Evolutionary conservation across 2,113 vertebrate genomes (phyloP).

Genomic region (Panthera leo): DNA sequence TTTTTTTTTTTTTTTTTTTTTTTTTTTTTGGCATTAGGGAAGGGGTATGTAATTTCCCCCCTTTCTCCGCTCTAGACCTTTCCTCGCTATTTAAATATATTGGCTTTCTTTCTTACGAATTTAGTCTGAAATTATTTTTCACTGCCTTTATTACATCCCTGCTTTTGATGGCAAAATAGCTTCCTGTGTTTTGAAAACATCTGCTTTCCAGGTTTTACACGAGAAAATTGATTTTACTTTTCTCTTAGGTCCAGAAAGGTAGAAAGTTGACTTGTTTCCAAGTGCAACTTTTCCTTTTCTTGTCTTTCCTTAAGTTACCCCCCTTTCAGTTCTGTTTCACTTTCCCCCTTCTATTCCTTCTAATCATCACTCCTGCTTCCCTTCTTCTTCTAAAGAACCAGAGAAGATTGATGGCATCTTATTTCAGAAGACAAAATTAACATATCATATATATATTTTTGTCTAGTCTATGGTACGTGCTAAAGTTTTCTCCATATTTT

Average conservation of each 20-base stretch:
- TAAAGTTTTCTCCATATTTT: slow-evolving; percentile 71
- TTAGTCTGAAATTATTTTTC: slow-evolving; percentile 80
- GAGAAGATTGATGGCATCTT: slow-evolving; percentile 63
- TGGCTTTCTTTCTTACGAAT: slow-evolving; percentile 71
- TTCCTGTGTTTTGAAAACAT: slow-evolving; percentile 82
- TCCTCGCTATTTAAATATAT: slow-evolving; percentile 73
- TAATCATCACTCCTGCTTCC: slow-evolving; percentile 49
- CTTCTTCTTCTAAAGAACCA: slow-evolving; percentile 48
- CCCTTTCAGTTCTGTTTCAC: slow-evolving; percentile 64
- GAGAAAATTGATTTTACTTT: slow-evolving; percentile 79
- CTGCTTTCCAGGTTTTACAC: slow-evolving; percentile 79
- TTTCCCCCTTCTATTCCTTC: slow-evolving; percentile 68
- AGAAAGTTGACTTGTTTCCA: slow-evolving; percentile 80
- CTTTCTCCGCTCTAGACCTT: slow-evolving; percentile 66
- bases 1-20: not conserved
- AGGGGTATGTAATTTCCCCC: slow-evolving; percentile 66
- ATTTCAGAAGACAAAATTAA: slow-evolving; percentile 73
- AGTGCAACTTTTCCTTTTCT: slow-evolving; percentile 81
- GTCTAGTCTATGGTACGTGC: slow-evolving; percentile 60
- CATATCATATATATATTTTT: slow-evolving; percentile 37
- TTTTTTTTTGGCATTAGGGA: slow-evolving; percentile 63
- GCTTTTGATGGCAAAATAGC: slow-evolving; percentile 81
- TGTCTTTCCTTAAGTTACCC: slow-evolving; percentile 83
- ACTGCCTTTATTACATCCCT: slow-evolving; percentile 78
- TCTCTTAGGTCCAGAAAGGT: slow-evolving; percentile 70